Evolutionary conservation across 2,888 invertebrate species (phyloP).

Genomic region (Caenorhabditis sinica): DNA sequence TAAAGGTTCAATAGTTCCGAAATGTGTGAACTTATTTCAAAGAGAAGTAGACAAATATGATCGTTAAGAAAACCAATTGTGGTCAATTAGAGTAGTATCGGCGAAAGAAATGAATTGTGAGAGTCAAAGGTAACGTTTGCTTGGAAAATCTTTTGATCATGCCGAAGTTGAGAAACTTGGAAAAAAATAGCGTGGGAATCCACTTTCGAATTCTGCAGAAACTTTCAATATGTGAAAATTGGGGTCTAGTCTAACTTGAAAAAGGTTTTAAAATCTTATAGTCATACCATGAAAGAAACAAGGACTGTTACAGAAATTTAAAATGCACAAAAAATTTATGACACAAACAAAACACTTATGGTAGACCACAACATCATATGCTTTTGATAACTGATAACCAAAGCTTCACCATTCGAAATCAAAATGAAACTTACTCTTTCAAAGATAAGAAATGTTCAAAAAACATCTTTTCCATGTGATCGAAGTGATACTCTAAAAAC

Average conservation of each 20-base stretch:
- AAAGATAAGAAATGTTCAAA: conserved; percentile 6
- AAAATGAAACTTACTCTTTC: not conserved
- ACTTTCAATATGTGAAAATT: too few species aligned
- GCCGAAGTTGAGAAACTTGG: not conserved
- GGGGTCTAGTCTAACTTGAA: too few species aligned
- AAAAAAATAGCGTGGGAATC: not conserved
- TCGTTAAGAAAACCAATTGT: too few species aligned
- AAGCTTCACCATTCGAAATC: not conserved
- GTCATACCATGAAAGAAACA: too few species aligned
- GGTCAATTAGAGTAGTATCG: too few species aligned
- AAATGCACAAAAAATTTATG: not conserved
- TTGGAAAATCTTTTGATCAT: not conserved
- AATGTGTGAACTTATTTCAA: not conserved
- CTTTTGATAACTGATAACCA: not conserved
- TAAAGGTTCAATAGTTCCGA: not conserved
- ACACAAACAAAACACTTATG: not conserved
- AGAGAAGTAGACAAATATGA: too few species aligned
- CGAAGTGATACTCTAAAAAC: not conserved
- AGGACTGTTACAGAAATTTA: not conserved
- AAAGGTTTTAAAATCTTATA: too few species aligned
- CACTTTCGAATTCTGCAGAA: too few species aligned
- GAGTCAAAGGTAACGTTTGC: not conserved
- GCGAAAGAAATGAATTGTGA: not conserved
- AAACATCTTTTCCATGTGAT: not conserved
- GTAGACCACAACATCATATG: conserved; percentile 4